Evolutionary conservation across 1,140 invertebrate genomes (phyloP), one percentile per base, ranked within the genome.

Genomic region (Dreissena rostriformis): DNA sequence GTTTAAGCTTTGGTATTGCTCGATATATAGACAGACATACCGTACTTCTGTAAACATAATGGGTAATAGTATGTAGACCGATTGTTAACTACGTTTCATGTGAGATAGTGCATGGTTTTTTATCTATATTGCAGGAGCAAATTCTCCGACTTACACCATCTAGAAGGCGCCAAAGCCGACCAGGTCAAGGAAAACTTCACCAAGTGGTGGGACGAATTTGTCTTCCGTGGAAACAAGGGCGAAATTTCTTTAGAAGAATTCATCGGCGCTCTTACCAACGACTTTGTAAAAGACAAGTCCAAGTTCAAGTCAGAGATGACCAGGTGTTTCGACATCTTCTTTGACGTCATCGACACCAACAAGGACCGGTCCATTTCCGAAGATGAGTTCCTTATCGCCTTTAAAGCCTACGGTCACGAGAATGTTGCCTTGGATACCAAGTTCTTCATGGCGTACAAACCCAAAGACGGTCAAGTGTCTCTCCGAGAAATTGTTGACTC

Each of bases 331-430:
- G 78, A 88, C 39, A 67, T 14, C 4, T 79, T 88, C 57, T 88
- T 88, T 70, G 85, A 86, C 67, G 85, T 88, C 29, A 86, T 88
- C 19, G 87, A 88, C 49, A 88, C 85, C 7, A 86, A 88, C 72
- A 88, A 86, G 72, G 87, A 88, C 39, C 80, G 85, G 49, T 86
- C 87, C 5, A 88, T 88, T 29, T 84, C 84, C 57, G 53, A 85
- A n/a, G 73, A 84, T 11, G 85, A 88, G 74, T 88, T 85, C 61
- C 82, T 88, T n/a, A 80, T 77, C 22, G 87, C 87, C 51, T 88
- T 88, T 70, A 82, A 85, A 55, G 87, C 85, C 12, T 88, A 86
- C 51, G 87, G 87, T 29, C 87, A 86, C 24, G 87, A 88, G 63
- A 86, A 88, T 39, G 79, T 86, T 24, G 76, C n/a, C 26, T 55